Evolutionary conservation across 2,113 vertebrate genomes (phyloP).

Genomic region (Balaeniceps rex): DNA sequence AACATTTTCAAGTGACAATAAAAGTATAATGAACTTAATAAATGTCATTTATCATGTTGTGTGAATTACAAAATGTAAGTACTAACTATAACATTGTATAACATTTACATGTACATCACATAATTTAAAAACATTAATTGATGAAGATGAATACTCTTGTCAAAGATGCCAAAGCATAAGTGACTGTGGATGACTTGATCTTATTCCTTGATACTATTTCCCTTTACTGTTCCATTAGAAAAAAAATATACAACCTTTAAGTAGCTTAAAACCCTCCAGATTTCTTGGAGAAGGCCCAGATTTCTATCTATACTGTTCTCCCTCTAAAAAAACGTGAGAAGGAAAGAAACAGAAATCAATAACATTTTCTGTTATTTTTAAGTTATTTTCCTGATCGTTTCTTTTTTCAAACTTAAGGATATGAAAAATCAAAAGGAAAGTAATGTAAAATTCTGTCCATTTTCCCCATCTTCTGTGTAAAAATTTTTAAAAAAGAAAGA

Average conservation of each 20-base stretch:
- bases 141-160: neutral
- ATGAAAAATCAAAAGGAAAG: neutral
- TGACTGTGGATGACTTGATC: neutral
- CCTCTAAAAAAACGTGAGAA: neutral
- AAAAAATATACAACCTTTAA: neutral
- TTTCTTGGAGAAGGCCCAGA: neutral
- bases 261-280: neutral
- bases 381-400: neutral
- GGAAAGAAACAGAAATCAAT: neutral
- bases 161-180: neutral
- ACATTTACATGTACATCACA: neutral
- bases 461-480: neutral
- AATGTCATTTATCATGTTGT: neutral
- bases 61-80: neutral
- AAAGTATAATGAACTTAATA: neutral
- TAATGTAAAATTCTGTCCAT: neutral
- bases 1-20: neutral
- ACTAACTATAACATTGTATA: neutral
- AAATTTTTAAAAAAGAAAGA: neutral
- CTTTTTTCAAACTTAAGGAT: neutral
- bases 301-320: neutral
- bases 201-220: neutral
- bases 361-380: neutral
- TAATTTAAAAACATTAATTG: neutral
- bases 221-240: neutral